These are phyloP conservation scores for Nicator chloris DNA, from an alignment of 2,113 vertebrate species.

Conservation along the genomic window DNA sequence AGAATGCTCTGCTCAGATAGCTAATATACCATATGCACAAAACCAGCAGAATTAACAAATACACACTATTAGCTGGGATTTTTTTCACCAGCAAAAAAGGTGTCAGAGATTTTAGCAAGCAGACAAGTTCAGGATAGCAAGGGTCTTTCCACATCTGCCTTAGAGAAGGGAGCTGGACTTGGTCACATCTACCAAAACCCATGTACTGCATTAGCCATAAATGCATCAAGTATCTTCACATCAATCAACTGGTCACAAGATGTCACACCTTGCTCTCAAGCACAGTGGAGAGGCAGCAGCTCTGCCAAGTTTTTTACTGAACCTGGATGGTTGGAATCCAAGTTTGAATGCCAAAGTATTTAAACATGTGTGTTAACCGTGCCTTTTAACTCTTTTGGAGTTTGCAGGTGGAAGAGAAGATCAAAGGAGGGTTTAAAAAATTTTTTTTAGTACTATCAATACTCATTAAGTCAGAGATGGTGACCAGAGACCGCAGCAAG, in stretches of 20 bases:
- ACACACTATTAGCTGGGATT: neutral
- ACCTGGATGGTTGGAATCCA: neutral
- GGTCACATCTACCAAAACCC: neutral
- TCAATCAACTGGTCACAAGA: neutral
- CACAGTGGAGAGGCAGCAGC: neutral
- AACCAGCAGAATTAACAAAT: neutral
- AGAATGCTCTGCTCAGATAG: neutral
- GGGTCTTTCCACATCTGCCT: neutral
- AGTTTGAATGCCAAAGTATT: neutral
- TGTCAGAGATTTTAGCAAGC: neutral
- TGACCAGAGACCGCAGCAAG: slow-evolving; percentile 28
- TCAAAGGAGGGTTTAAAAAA: neutral
- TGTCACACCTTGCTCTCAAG: neutral
- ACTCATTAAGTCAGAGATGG: slow-evolving; percentile 40
- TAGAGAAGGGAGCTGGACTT: neutral
- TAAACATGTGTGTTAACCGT: slow-evolving; percentile 33
- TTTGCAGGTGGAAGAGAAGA: slow-evolving; percentile 51
- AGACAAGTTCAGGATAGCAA: neutral
- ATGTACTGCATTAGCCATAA: neutral
- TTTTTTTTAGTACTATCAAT: neutral
- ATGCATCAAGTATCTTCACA: neutral
- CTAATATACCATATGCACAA: neutral
- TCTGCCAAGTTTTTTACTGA: neutral
- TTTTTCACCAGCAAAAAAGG: neutral
- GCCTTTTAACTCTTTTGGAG: neutral